Conservation (phyloP, 2,888 invertebrate species). For the Dexiosoma caninum region DNA sequence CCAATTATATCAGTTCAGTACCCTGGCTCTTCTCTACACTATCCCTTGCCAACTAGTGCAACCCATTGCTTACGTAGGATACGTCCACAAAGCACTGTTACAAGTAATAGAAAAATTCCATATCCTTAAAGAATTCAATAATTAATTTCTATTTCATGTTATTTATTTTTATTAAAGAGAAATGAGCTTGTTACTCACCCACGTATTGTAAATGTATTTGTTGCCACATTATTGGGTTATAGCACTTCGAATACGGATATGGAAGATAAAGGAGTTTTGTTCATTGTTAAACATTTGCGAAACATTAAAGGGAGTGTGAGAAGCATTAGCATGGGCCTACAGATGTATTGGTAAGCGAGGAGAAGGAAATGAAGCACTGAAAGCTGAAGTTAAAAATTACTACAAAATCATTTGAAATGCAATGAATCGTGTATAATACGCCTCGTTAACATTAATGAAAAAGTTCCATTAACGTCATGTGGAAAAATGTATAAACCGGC, state of each 20-base stretch:
- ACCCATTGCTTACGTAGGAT: no score
- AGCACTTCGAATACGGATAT: conserved; percentile 21
- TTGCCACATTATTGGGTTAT: conserved; percentile 45
- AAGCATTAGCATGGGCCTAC: neutral
- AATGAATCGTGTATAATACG: conserved; percentile 48
- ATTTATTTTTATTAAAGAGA: conserved; percentile 2
- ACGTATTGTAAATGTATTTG: no score
- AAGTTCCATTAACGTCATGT: conserved; percentile 48
- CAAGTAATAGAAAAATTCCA: no score
- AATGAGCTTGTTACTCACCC: conserved; percentile 30
- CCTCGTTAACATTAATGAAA: conserved; percentile 46
- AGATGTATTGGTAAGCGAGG: neutral
- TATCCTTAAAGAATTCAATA: neutral
- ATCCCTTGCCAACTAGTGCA: no score
- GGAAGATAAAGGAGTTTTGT: conserved; percentile 42
- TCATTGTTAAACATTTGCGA: conserved; percentile 45
- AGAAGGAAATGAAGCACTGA: conserved; percentile 11
- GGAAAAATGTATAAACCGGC: conserved; percentile 51
- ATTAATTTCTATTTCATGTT: conserved; percentile 4
- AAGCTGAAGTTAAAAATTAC: conserved; percentile 50
- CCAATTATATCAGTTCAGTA: no score
- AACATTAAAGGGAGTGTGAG: conserved; percentile 19
- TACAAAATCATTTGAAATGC: conserved; percentile 49
- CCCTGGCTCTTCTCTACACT: no score
- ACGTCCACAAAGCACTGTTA: no score